Percentiles rank a stretch among this genome's conserved stretches.
These are phyloP conservation scores for Actenoides hombroni DNA, from an alignment of 2,113 vertebrate genomes.

Conservation along the genomic window DNA sequence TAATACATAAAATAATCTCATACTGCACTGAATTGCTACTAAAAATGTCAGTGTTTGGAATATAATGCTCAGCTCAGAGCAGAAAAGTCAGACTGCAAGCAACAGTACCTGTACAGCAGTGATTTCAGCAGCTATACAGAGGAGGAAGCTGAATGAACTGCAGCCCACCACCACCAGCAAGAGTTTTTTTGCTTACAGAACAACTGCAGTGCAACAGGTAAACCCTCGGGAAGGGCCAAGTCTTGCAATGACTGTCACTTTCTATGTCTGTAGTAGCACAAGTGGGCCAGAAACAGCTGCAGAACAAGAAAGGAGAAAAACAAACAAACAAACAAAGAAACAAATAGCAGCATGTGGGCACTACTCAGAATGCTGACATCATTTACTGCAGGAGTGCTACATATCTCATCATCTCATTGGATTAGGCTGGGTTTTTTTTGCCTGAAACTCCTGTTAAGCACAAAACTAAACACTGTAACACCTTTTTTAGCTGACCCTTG, in stretches of 20 bases:
- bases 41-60: not conserved
- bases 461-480: not conserved
- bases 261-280: not conserved
- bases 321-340: not conserved
- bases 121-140: not conserved
- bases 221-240: not conserved
- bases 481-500: not conserved
- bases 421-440: not conserved
- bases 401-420: not conserved
- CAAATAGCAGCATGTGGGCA: not conserved
- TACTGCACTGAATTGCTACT: not conserved
- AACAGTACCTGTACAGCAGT: not conserved
- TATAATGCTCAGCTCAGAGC: not conserved
- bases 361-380: not conserved
- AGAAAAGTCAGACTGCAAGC: not conserved
- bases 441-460: not conserved
- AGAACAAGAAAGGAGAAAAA: not conserved
- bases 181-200: not conserved
- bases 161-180: not conserved
- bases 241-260: not conserved
- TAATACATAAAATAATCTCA: not conserved
- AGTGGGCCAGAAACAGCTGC: not conserved
- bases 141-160: not conserved
- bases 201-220: not conserved
- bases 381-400: not conserved